phyloP scores from a whole-genome alignment of 2,888 invertebrate genomes.

The Tortricodes alternella region DNA sequence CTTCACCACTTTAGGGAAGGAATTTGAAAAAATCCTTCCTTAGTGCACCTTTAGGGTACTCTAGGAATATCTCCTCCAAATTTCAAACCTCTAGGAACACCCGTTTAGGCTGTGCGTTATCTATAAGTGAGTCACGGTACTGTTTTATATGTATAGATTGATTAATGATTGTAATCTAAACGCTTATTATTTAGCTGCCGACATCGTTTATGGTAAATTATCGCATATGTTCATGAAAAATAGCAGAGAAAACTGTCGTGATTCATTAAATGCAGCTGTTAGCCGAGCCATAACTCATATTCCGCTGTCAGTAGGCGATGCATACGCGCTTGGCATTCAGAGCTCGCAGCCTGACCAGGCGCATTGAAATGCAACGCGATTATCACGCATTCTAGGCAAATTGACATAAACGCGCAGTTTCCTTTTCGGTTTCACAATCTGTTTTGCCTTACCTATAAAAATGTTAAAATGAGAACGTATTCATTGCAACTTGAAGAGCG shows the following conservation, averaged over 20 bases:
- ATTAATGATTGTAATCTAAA: neutral
- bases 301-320: constrained; percentile 5
- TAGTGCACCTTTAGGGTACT: no score
- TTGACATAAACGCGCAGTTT: constrained; percentile 40
- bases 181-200: neutral
- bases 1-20: no score
- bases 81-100: no score
- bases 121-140: no score
- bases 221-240: constrained; percentile 25
- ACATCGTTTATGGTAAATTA: neutral
- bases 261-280: constrained; percentile 18
- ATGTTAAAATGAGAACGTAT: constrained; percentile 15
- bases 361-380: constrained; percentile 43
- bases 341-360: constrained; percentile 40
- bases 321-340: constrained; percentile 46
- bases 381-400: constrained; percentile 44
- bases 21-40: no score
- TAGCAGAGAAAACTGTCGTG: constrained; percentile 10
- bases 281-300: constrained; percentile 4
- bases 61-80: no score
- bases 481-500: constrained; percentile 36
- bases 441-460: constrained; percentile 20
- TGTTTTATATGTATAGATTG: neutral
- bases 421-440: constrained; percentile 32
- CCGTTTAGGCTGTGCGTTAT: no score